Evolutionary conservation across 2,113 vertebrate genomes (phyloP).

Genomic region (Rhombomys opimus): DNA sequence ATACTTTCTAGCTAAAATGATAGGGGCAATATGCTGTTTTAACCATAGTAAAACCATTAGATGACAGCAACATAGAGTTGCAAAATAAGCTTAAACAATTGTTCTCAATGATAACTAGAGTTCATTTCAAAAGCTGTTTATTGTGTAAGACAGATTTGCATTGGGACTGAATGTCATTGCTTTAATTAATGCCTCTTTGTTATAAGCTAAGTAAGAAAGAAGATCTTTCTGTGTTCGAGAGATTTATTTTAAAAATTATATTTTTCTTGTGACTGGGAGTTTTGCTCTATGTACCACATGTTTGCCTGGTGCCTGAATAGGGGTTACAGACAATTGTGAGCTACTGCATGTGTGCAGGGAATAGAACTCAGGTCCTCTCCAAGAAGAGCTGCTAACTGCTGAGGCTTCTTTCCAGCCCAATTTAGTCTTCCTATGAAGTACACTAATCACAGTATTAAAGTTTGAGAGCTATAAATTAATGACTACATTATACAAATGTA

Average conservation of each 20-base stretch:
- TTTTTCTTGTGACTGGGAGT: background rate
- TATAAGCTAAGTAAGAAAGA: constrained; percentile 39
- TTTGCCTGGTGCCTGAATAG: background rate
- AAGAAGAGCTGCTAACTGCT: background rate
- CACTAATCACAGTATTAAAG: background rate
- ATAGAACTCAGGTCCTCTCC: background rate
- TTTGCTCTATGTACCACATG: background rate
- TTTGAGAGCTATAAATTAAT: constrained; percentile 10
- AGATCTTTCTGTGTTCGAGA: constrained; percentile 7
- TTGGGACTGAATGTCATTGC: background rate
- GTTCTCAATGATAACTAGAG: constrained; percentile 31
- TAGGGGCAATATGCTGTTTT: background rate
- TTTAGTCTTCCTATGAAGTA: background rate
- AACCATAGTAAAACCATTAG: background rate
- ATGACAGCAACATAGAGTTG: background rate
- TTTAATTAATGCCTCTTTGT: constrained; percentile 13
- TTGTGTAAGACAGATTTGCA: constrained; percentile 9
- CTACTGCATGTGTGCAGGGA: background rate
- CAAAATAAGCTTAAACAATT: constrained; percentile 47
- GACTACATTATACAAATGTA: background rate
- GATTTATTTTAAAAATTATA: background rate
- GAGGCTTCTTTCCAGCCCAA: background rate
- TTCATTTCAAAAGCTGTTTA: constrained; percentile 40
- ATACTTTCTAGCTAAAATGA: constrained; percentile 10
- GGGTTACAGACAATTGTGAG: background rate